Percentiles rank a stretch among this genome's conserved stretches.
These are phyloP conservation scores for Schrankia costaestrigalis DNA, from an alignment of 2,888 invertebrate genomes.

Conservation along the genomic window DNA sequence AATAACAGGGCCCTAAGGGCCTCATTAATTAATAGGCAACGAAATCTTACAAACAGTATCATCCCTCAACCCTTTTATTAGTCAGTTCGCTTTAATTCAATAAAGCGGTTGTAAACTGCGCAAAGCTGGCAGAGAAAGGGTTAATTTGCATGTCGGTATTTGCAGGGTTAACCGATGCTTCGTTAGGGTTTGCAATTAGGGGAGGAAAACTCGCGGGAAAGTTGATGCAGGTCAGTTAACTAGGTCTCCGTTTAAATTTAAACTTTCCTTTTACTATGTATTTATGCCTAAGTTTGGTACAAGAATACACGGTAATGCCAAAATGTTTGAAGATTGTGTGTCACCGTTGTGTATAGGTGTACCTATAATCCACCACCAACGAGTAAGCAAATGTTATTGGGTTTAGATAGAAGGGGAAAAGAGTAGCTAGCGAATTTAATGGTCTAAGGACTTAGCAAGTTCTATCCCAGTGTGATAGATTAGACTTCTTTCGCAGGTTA, in stretches of 20 bases:
- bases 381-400: no score
- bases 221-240: conserved; percentile 69
- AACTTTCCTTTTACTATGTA: not conserved
- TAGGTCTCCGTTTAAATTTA: conserved; percentile 6
- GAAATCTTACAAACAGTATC: conserved; percentile 70
- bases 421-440: no score
- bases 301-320: no score
- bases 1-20: conserved; percentile 64
- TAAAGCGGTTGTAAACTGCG: conserved; percentile 72
- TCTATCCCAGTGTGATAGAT: no score
- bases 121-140: conserved; percentile 73
- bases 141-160: conserved; percentile 77
- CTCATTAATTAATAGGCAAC: conserved; percentile 69
- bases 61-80: conserved; percentile 68
- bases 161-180: conserved; percentile 75
- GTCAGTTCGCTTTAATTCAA: conserved; percentile 67
- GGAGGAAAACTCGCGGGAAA: conserved; percentile 70
- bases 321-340: no score
- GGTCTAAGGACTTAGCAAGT: no score
- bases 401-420: no score
- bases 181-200: conserved; percentile 78
- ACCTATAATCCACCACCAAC: no score
- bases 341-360: no score
- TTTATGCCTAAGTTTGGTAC: not conserved
- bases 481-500: no score